Evolutionary conservation across 2,797 vertebrate genomes (phyloP), one percentile per base, ranked within the genome.

Genomic region (Rhynchotus rufescens): DNA sequence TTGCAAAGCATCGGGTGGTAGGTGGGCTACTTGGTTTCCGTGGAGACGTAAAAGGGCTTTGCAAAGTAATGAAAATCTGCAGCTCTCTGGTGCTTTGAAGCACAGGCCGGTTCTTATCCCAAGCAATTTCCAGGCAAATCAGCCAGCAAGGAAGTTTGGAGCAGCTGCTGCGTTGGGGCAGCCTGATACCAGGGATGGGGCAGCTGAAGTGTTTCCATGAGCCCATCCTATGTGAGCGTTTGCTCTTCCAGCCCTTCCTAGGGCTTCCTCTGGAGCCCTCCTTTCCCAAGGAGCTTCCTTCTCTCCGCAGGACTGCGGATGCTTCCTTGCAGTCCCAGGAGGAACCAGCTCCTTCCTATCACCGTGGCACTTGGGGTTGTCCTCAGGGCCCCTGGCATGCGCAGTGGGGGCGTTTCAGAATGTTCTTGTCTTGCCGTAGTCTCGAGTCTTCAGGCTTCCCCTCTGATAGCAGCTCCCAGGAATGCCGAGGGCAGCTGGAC

Each of bases 11-110:
- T 80, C 66, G 66, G 88, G 86, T 95, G 93, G 95, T 95, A 91
- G 96, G 96, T 95, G 95, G 96, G 97, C 94, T 92, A 61, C 84
- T 95, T 94, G 93, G 95, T 97, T 97, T 96, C 94, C 90, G 92
- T 96, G 91, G 94, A 95, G 95, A 96, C 91, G 44, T 68, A 90
- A 79, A 89, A 95, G 94, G 79, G 72, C 85, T 88, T 96, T 97
- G 92, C 85, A 94, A 95, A 93, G 81, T 83, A 90, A 80, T 74
- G 91, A 88, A 88, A 80, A 56, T 86, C 54, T 91, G 73, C 69
- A 74, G 84, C 86, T 95, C 81, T 81, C 56, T 14, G 51, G 86
- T 20, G 65, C 91, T 94, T 93, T 94, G 83, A 92, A 92, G 81
- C 73, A 13, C 79, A 36, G 82, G 66, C 60, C 3, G 0, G 1